Percentiles rank a stretch among this genome's conserved stretches.
phyloP scores from a whole-genome alignment of 2,797 vertebrate species.

The Chloroceryle inda region DNA sequence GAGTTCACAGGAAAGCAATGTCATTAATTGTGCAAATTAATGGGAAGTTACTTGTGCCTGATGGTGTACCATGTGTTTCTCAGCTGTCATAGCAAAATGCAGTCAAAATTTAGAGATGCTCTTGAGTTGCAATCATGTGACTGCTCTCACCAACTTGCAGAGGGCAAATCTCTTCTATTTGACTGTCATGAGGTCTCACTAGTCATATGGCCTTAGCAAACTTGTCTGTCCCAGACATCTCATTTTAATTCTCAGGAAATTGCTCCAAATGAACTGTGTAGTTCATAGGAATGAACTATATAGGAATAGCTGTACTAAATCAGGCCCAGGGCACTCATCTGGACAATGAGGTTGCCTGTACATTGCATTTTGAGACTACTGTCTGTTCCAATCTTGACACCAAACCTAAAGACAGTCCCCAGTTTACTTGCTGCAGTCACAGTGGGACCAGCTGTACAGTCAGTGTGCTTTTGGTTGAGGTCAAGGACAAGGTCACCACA shows the following conservation, averaged over 20 bases:
- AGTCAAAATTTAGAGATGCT: conserved; percentile 37
- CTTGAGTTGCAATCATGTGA: not conserved
- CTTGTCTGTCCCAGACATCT: not conserved
- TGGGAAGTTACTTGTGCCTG: conserved; percentile 40
- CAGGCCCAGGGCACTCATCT: fast-evolving
- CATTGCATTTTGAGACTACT: not conserved
- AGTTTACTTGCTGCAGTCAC: not conserved
- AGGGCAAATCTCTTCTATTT: not conserved
- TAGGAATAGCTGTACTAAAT: not conserved
- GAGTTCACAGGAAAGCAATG: conserved; percentile 20
- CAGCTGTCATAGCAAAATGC: conserved; percentile 18
- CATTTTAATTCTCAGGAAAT: not conserved
- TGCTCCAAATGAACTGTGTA: not conserved
- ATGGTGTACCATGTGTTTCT: conserved; percentile 65
- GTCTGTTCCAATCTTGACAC: not conserved
- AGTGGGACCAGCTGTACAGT: not conserved
- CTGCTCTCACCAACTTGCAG: conserved; percentile 19
- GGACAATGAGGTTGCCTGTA: not conserved
- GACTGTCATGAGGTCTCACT: conserved; percentile 5
- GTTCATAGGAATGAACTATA: no score
- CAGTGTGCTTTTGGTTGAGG: fast-evolving
- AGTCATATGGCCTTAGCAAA: not conserved
- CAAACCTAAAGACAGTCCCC: not conserved
- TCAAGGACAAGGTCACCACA: not conserved
- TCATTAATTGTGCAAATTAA: conserved; percentile 60